Evolutionary conservation across 2,888 invertebrate species (phyloP).

Genomic region (Latrodectus elegans): DNA sequence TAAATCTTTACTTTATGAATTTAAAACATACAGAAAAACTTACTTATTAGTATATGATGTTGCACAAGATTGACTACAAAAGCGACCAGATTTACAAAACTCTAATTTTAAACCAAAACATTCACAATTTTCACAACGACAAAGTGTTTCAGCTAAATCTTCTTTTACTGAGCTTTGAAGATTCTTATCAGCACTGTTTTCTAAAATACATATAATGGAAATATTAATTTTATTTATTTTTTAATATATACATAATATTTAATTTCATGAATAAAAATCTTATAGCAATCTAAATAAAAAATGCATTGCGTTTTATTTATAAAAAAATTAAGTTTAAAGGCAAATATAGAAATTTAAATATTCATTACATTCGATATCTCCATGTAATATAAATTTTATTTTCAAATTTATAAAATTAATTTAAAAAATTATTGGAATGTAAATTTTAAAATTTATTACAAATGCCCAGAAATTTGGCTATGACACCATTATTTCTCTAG

Average conservation of each 20-base stretch:
- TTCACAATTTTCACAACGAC: slow-evolving; percentile 87
- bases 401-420: too few species aligned
- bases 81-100: slow-evolving; percentile 82
- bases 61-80: slow-evolving; percentile 83
- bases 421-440: too few species aligned
- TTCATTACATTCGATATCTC: too few species aligned
- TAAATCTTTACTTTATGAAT: not conserved
- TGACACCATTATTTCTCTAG: too few species aligned
- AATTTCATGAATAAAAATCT: too few species aligned
- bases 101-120: slow-evolving; percentile 89
- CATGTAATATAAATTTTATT: too few species aligned
- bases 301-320: too few species aligned
- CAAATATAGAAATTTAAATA: too few species aligned
- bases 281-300: too few species aligned
- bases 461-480: too few species aligned
- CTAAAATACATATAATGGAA: slow-evolving; percentile 2
- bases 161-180: slow-evolving; percentile 39
- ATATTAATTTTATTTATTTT: not conserved
- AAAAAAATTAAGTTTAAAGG: too few species aligned
- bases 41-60: slow-evolving; percentile 76
- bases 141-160: slow-evolving; percentile 80
- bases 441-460: too few species aligned
- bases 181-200: slow-evolving; percentile 39
- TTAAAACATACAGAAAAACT: slow-evolving; percentile 30
- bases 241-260: not conserved